phyloP scores from a whole-genome alignment of 2,888 invertebrate genomes.

The Minunthozetes semirufus region DNA sequence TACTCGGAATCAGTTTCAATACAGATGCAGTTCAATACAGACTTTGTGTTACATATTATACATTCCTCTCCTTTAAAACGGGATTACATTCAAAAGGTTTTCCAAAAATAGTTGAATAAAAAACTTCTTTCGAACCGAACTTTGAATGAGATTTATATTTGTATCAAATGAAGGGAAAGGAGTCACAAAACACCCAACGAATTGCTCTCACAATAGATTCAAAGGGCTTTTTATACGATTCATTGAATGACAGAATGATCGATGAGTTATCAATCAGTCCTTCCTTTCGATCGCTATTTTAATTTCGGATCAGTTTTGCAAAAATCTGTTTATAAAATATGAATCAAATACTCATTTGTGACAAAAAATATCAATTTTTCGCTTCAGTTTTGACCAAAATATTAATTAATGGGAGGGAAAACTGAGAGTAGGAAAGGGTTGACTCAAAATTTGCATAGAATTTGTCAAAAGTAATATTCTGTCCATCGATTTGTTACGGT shows the following conservation, averaged over 20 bases:
- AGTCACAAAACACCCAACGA: neutral
- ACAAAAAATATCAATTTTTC: no score
- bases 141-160: neutral
- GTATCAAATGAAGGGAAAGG: neutral
- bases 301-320: neutral
- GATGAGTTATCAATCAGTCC: neutral
- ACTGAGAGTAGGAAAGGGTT: no score
- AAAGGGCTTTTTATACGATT: neutral
- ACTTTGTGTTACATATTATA: neutral
- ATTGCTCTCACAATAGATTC: neutral
- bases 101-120: no score
- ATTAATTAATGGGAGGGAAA: no score
- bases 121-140: neutral
- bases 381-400: no score
- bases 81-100: no score
- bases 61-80: no score
- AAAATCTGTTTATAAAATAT: no score
- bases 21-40: neutral
- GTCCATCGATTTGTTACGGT: no score
- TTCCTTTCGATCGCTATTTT: neutral
- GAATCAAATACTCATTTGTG: no score
- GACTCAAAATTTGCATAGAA: no score
- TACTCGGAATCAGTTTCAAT: neutral
- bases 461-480: no score
- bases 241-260: constrained; percentile 7